Conservation (phyloP, 2,113 vertebrate genomes). For the Dipodomys merriami region DNA sequence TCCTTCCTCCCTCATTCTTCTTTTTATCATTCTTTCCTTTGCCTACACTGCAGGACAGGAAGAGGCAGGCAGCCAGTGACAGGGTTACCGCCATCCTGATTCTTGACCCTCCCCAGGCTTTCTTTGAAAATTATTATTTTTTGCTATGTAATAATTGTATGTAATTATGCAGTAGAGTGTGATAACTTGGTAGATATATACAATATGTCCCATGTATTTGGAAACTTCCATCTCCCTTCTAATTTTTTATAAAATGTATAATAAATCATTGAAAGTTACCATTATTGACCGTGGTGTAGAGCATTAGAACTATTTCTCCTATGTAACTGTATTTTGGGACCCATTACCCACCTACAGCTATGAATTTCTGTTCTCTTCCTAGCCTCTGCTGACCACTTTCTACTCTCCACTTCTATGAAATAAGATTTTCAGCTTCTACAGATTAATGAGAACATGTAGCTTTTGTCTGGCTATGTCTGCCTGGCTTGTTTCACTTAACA, state of each 20-base stretch:
- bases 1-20: background rate
- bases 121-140: background rate
- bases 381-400: background rate
- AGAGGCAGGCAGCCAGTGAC: background rate
- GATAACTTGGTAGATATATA: background rate
- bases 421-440: background rate
- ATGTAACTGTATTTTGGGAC: background rate
- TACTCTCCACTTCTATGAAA: background rate
- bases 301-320: background rate
- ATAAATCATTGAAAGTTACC: background rate
- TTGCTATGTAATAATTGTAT: background rate
- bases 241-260: background rate
- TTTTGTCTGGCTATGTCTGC: background rate
- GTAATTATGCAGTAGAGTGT: background rate
- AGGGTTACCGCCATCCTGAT: background rate
- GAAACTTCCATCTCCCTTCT: background rate
- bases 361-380: background rate
- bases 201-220: background rate
- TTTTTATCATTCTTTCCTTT: too few species aligned
- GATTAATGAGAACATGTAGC: background rate
- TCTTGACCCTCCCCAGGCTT: background rate
- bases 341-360: background rate
- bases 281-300: background rate
- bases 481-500: background rate
- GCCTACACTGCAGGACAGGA: background rate